Percentiles rank a stretch among this genome's conserved stretches.
phyloP scores from a whole-genome alignment of 2,888 invertebrate genomes.

The Ophioninae sp. region DNA sequence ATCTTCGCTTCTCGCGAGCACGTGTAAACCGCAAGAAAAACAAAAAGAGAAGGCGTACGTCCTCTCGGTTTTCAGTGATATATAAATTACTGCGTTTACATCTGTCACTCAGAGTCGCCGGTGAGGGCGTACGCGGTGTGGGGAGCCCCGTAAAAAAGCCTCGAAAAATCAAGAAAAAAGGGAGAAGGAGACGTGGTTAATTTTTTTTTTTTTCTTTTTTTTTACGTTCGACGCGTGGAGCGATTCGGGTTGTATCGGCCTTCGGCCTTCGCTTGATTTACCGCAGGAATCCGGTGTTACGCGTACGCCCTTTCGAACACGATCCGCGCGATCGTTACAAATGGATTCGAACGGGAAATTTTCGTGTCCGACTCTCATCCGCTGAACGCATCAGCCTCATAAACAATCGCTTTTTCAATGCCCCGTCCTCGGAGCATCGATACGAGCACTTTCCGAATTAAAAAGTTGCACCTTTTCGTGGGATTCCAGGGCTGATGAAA shows the following conservation, averaged over 20 bases:
- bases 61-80: slow-evolving; percentile 54
- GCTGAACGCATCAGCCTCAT: slow-evolving; percentile 32
- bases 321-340: slow-evolving; percentile 43
- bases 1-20: slow-evolving; percentile 41
- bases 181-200: slow-evolving; percentile 1
- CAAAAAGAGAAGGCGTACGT: background rate
- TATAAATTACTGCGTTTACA: slow-evolving; percentile 65
- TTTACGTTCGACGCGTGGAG: slow-evolving; percentile 33
- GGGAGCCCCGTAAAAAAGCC: slow-evolving; percentile 57
- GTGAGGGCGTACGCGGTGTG: slow-evolving; percentile 34
- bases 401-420: slow-evolving; percentile 10
- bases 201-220: no score
- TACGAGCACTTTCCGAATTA: no score
- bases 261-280: slow-evolving; percentile 21
- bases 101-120: slow-evolving; percentile 51
- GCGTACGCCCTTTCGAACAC: slow-evolving; percentile 10
- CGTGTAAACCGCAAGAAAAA: slow-evolving; percentile 2
- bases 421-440: slow-evolving; percentile 11
- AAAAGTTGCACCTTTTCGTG: no score
- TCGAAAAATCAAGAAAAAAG: background rate
- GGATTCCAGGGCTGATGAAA: no score
- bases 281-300: slow-evolving; percentile 7
- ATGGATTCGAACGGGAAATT: slow-evolving; percentile 31
- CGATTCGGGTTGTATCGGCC: slow-evolving; percentile 14
- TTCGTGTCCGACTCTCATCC: slow-evolving; percentile 30